phyloP scores from a whole-genome alignment of 2,113 vertebrate genomes.

The Quiscalus mexicanus region DNA sequence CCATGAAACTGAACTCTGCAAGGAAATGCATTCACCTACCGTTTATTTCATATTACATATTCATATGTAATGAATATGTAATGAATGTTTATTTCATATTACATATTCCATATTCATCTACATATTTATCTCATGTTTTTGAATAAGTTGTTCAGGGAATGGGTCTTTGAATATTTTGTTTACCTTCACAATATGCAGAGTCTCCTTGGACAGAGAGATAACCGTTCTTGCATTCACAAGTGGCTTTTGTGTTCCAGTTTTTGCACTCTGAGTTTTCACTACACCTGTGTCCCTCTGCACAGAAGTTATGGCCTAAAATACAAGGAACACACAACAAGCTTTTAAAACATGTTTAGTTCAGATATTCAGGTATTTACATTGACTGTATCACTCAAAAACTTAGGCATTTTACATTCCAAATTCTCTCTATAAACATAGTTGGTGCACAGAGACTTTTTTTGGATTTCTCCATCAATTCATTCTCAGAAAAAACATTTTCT shows the following conservation, averaged over 20 bases:
- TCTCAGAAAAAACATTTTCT: neutral
- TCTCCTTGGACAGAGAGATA: constrained; percentile 88
- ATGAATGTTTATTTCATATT: neutral
- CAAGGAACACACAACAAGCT: neutral
- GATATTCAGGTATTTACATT: neutral
- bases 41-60: neutral
- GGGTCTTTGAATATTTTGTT: neutral
- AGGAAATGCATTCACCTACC: neutral
- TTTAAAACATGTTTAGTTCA: neutral
- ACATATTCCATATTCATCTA: neutral
- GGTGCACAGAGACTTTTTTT: neutral
- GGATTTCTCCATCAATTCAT: neutral
- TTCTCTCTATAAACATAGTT: neutral
- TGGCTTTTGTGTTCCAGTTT: constrained; percentile 90
- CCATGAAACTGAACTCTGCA: neutral
- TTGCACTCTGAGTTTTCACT: constrained; percentile 94
- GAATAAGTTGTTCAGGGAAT: neutral
- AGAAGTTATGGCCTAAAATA: constrained; percentile 92
- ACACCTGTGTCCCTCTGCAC: constrained; percentile 89
- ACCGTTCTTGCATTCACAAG: constrained; percentile 91
- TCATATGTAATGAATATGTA: too few species aligned
- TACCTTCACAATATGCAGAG: constrained; percentile 93
- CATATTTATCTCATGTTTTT: neutral
- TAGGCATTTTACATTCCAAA: neutral
- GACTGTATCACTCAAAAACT: neutral